Conservation (phyloP, 2,888 invertebrate species). For the Meganola albula region DNA sequence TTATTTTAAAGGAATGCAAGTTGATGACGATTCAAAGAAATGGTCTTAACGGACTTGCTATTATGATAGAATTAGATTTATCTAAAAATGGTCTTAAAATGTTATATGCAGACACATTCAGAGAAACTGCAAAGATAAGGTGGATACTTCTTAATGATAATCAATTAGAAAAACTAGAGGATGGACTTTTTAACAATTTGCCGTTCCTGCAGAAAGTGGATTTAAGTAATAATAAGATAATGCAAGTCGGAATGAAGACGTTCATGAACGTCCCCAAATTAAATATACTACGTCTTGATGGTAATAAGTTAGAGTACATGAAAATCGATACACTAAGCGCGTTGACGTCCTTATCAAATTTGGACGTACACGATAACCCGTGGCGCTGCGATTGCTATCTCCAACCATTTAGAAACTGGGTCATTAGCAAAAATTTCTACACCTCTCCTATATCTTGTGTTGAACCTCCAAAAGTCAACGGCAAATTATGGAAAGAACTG, state of each 20-base stretch:
- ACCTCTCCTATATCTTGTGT: slow-evolving; percentile 85
- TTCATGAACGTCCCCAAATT: slow-evolving; percentile 84
- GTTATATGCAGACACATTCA: slow-evolving; percentile 83
- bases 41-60: slow-evolving; percentile 85
- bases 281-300: slow-evolving; percentile 82
- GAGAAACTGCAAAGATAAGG: slow-evolving; percentile 82
- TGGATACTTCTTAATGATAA: slow-evolving; percentile 86
- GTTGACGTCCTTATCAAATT: slow-evolving; percentile 82
- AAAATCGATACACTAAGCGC: slow-evolving; percentile 81
- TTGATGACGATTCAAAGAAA: slow-evolving; percentile 84
- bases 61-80: slow-evolving; percentile 90
- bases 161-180: slow-evolving; percentile 83
- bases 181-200: slow-evolving; percentile 86
- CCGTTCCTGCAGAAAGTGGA: slow-evolving; percentile 85
- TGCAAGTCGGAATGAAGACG: slow-evolving; percentile 82
- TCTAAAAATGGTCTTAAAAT: slow-evolving; percentile 83
- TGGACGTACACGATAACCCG: slow-evolving; percentile 88
- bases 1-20: slow-evolving; percentile 85
- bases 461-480: slow-evolving; percentile 82
- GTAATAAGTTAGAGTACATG: slow-evolving; percentile 84
- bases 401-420: slow-evolving; percentile 87
- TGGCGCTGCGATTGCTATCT: slow-evolving; percentile 94
- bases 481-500: slow-evolving; percentile 85
- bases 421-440: slow-evolving; percentile 83
- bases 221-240: slow-evolving; percentile 85